Conservation (phyloP, 1,140 invertebrate genomes). For the Sarcophaga peregrina region DNA sequence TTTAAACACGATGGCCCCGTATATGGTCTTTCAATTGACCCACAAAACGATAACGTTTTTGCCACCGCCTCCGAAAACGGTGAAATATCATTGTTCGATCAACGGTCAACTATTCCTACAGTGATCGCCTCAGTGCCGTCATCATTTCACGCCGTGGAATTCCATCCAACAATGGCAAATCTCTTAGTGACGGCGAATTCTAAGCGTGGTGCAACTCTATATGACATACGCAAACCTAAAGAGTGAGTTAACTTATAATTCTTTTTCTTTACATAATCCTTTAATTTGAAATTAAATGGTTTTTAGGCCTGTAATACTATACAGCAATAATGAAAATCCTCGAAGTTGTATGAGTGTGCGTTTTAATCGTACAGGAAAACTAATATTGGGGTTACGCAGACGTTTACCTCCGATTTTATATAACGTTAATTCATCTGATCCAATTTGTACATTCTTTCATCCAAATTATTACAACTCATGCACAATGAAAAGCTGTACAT, state of each 20-base stretch:
- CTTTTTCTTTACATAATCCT: background rate
- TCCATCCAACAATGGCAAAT: constrained; percentile 85
- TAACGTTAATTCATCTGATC: constrained; percentile 73
- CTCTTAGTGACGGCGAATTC: constrained; percentile 89
- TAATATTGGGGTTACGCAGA: constrained; percentile 84
- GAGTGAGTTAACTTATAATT: constrained; percentile 69
- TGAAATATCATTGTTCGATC: constrained; percentile 84
- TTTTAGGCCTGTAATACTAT: constrained; percentile 75
- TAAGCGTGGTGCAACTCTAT: constrained; percentile 87
- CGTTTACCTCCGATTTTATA: constrained; percentile 88
- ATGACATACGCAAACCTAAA: constrained; percentile 87
- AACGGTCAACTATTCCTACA: constrained; percentile 69
- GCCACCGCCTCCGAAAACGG: constrained; percentile 93
- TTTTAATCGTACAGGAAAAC: constrained; percentile 83
- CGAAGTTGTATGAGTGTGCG: constrained; percentile 92
- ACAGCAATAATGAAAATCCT: constrained; percentile 73
- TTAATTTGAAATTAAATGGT: background rate
- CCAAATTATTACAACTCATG: constrained; percentile 94
- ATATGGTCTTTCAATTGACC: constrained; percentile 88
- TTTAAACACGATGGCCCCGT: constrained; percentile 89
- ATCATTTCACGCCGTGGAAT: constrained; percentile 91
- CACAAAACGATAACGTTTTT: constrained; percentile 83
- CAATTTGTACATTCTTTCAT: constrained; percentile 88
- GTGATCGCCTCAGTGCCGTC: constrained; percentile 72
- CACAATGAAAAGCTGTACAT: constrained; percentile 96